These are phyloP conservation scores for Archips xylosteana DNA, from an alignment of 2,888 invertebrate species.

Conservation along the genomic window DNA sequence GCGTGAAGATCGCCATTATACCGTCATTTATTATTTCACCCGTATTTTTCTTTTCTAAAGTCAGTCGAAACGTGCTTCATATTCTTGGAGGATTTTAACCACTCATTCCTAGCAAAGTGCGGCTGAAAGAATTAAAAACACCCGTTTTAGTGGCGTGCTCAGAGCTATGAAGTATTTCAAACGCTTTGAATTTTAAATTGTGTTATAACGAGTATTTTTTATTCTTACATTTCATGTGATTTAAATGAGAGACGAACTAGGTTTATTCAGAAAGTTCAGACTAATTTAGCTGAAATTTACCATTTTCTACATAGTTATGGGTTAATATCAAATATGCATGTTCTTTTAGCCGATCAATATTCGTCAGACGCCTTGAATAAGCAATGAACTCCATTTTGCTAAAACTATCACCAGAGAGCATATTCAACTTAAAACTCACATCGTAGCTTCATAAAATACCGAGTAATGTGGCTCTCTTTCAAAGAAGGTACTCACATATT, in stretches of 20 bases:
- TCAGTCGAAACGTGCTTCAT: conserved; percentile 73
- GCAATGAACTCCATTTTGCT: conserved; percentile 18
- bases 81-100: conserved; percentile 65
- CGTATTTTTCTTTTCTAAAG: conserved; percentile 77
- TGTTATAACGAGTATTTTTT: conserved; percentile 67
- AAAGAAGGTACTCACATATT: conserved; percentile 17
- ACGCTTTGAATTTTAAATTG: conserved; percentile 76
- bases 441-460: conserved; percentile 17
- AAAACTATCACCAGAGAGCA: conserved; percentile 14
- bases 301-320: not conserved
- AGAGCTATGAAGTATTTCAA: conserved; percentile 70
- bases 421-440: conserved; percentile 8
- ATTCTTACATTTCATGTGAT: conserved; percentile 52
- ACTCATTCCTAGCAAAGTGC: conserved; percentile 61
- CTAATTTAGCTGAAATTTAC: not conserved
- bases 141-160: conserved; percentile 69
- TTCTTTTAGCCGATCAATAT: conserved; percentile 7
- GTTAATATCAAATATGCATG: not conserved
- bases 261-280: not conserved
- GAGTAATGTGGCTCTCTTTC: conserved; percentile 4
- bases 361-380: conserved; percentile 13
- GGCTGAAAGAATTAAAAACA: conserved; percentile 73
- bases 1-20: conserved; percentile 83
- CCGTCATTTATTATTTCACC: conserved; percentile 82
- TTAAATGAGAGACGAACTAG: not conserved